A percentile compares a stretch with the other conserved stretches of the same genome.
phyloP scores from a whole-genome alignment of 2,888 invertebrate genomes.

The Tetramorium bicarinatum region DNA sequence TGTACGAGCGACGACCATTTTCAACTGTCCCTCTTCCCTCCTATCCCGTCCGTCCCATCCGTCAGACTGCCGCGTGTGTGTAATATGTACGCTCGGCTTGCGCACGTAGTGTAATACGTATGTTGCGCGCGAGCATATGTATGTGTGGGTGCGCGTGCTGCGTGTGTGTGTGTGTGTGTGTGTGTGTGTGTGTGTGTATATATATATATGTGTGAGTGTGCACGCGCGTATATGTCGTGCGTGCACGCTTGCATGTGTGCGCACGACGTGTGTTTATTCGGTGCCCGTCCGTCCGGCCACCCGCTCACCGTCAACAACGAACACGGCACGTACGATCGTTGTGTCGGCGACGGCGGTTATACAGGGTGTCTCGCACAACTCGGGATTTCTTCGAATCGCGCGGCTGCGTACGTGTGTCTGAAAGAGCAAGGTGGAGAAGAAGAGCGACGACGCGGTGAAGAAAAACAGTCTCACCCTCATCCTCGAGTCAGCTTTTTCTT shows the following conservation, averaged over 20 bases:
- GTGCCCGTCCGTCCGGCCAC: conserved; percentile 66
- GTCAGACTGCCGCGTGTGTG: not conserved
- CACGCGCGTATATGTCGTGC: conserved; percentile 51
- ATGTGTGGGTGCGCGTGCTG: conserved; percentile 38
- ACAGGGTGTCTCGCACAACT: conserved; percentile 43
- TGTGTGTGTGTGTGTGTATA: conserved; percentile 19
- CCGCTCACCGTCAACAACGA: conserved; percentile 72
- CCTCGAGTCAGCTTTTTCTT: not conserved
- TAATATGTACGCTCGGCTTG: conserved; percentile 49
- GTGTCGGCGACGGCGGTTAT: conserved; percentile 61
- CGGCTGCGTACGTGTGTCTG: not conserved
- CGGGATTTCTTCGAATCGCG: conserved; percentile 21
- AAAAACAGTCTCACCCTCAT: conserved; percentile 6
- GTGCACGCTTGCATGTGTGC: conserved; percentile 59
- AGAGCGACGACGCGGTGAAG: not conserved
- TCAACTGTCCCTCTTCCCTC: conserved; percentile 62
- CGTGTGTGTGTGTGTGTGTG: conserved; percentile 43
- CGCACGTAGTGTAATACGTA: conserved; percentile 61
- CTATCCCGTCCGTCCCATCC: conserved; percentile 34
- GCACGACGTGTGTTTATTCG: conserved; percentile 56
- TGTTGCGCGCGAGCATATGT: conserved; percentile 46
- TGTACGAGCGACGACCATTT: conserved; percentile 61
- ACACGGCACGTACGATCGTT: conserved; percentile 71
- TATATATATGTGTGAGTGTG: conserved; percentile 48
- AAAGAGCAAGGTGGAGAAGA: conserved; percentile 1